Evolutionary conservation across 1,140 invertebrate genomes (phyloP), one percentile per base, ranked within the genome.

Genomic region (Aphis gossypii): DNA sequence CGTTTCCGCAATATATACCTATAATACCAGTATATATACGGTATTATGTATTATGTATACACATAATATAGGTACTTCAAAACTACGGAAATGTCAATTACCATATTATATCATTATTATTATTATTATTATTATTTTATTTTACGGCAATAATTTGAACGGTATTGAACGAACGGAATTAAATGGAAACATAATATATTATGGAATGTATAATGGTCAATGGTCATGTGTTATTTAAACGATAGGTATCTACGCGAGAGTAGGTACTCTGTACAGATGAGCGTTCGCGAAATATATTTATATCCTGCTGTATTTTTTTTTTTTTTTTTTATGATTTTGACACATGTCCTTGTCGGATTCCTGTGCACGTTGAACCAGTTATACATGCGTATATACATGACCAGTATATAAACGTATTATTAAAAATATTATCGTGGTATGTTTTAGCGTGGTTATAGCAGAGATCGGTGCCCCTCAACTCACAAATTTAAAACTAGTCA

Each of bases 311-410:
- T 88, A 35, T 23, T 48, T n/a, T 88, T 88, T 35, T 51, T 35
- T 2, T 8, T 87, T 87, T 48, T 30, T 87, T 48, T 30, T 51
- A 88, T 35, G n/a, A 88, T 88, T 88, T 88, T 88, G 46, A 88
- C 86, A 51, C n/a, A 88, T 48, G 86, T 51, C 86, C 86, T 88
- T 88, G 86, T 51, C 30, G 86, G 30, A 88, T 88, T 88, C 46
- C 30, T 88, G 30, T 51, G 46, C 46, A 51, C 86, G 30, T 35
- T 18, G 46, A 87, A 87, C 84, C 82, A 83, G 82, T 83, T 41
- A 38, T n/a, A 18, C 14, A 23, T 6, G 76, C 6, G 76, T 38
- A 38, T 7, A 83, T n/a, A 83, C 82, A 41, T 6, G 38, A 83
- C 60, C n/a, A 23, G 60, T 14, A 14, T 14, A 14, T 60, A 60